Percentiles rank a stretch among this genome's conserved stretches.
These are phyloP conservation scores for Spongilla lacustris DNA, from an alignment of 37 sponge, comb jelly and placozoan genomes.

Conservation along the genomic window DNA sequence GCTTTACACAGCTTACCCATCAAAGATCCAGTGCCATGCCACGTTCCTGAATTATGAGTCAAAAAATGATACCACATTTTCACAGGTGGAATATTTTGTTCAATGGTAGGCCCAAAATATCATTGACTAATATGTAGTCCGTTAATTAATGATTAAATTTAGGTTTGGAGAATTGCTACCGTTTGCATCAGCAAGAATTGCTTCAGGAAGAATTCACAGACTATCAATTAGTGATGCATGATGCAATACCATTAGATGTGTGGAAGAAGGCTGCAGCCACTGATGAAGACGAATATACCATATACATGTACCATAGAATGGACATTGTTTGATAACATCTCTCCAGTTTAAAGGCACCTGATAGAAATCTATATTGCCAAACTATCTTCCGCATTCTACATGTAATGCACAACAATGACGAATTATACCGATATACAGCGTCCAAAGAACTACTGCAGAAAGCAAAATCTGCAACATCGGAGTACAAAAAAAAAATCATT, in stretches of 20 bases:
- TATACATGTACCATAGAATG: constrained; percentile 23
- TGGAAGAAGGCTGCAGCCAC: constrained; percentile 20
- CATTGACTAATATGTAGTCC: neutral
- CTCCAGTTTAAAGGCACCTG: constrained; percentile 26
- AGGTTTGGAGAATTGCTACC: neutral
- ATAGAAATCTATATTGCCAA: constrained; percentile 43
- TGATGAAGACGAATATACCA: constrained; percentile 19
- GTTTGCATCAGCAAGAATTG: constrained; percentile 7
- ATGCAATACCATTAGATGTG: constrained; percentile 27
- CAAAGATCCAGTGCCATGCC: constrained; percentile 38
- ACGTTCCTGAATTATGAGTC: constrained; percentile 22
- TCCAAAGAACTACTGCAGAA: constrained; percentile 33
- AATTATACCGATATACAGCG: constrained; percentile 31
- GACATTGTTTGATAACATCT: constrained; percentile 38
- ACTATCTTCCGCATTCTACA: constrained; percentile 51
- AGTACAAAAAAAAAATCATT: constrained; percentile 41
- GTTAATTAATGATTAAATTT: neutral
- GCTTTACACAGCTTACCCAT: constrained; percentile 28
- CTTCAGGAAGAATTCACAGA: constrained; percentile 44
- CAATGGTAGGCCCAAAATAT: constrained; percentile 5
- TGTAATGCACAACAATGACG: constrained; percentile 4
- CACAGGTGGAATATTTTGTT: constrained; percentile 51
- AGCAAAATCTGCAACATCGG: constrained; percentile 53
- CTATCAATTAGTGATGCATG: constrained; percentile 18
- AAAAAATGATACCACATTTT: neutral